Base-by-base conservation (phyloP, 2,888 invertebrate species). In the Buathra laborator region DNA sequence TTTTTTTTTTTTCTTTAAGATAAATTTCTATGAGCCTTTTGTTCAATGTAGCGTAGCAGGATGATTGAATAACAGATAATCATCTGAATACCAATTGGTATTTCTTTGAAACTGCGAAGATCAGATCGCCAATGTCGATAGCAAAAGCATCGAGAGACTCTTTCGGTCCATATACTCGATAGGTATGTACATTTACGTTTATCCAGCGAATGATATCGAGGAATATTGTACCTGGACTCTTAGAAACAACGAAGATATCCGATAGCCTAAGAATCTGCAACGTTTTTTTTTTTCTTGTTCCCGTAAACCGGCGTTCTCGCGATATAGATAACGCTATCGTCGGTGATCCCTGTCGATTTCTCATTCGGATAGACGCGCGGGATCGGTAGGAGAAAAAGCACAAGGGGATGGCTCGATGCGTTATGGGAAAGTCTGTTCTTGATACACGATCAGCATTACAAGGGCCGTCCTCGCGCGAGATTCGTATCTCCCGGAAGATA, bases 311-410 rank as follows among this genome's bases (percentile, higher is more conserved):
- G 66, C 82, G n/a, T 44, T 44, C 72, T 79, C 81, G 66, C 48
- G 51, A 48, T 48, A 46, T 48, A 32, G 62, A 59, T 48, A 3
- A 3, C 7, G 29, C 46, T 14, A 62, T 74, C 62, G 2, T 24
- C 84, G 87, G 88, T 89, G 89, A 90, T 90, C 91, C 89, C 66
- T 71, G 75, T 85, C 89, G 90, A 91, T 90, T 88, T 88, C 89
- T 90, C 90, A 89, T 90, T 90, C 88, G 81, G 90, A 91, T 90
- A 89, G 88, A 88, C 88, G 46, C 46, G 59, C 16, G 3, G 87
- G 9, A 37, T 37, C 44, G 24, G 51, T n/a, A 12, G 62, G 32
- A 12, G 71, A 79, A 64, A 59, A 24, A 12, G 62, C n/a, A 24
- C 51, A 32, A 32, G 46, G 19, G 53, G 76, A 82, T 79, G 51